Evolutionary conservation across 1,140 invertebrate species (phyloP), one percentile per base, ranked within the genome.

Genomic region (Daktulosphaira vitifoliae): DNA sequence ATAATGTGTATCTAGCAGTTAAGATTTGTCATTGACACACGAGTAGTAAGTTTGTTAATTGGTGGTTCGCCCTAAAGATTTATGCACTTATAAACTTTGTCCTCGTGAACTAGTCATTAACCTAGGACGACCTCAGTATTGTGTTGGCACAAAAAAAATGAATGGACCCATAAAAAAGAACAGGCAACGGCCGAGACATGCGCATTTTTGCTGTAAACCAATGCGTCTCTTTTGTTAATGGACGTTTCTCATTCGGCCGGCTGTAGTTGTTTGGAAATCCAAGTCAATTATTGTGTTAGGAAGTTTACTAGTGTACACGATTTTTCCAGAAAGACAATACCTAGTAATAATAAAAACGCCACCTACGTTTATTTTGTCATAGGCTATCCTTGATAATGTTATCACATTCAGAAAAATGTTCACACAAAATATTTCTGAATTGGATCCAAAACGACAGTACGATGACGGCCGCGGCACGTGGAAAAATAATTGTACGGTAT

Each of bases 281-380:
- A 33, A 33, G 29, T 33, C 29, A 11, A 33, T 5, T 33, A 6
- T 33, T 11, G 29, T 11, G 5, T 33, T 33, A 11, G 29, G 29
- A 33, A n/a, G n/a, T n/a, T n/a, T n/a, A n/a, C n/a, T n/a, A n/a
- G n/a, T 20, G 33, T 37, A 56, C 53, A 56, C 53, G 53, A 42
- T 25, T 42, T 56, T 42, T 25, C 53, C 53, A 22, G 25, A 56
- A 56, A 56, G 53, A 56, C 53, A 56, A 56, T 56, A 56, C 13
- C 13, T 22, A 54, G 23, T 20, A 15, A 25, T 6, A 3, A 20
- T 42, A 56, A 56, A 22, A 38, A 54, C 33, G 38, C 11, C 11
- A 11, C 11, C n/a, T n/a, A n/a, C n/a, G n/a, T 6, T 29, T 54
- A 54, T 54, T 18, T 37, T 37, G 18, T 15, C 33, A 15, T 13